Evolutionary conservation across 92 coral and sea anemone species (phyloP).

Genomic region (Porites divaricata): DNA sequence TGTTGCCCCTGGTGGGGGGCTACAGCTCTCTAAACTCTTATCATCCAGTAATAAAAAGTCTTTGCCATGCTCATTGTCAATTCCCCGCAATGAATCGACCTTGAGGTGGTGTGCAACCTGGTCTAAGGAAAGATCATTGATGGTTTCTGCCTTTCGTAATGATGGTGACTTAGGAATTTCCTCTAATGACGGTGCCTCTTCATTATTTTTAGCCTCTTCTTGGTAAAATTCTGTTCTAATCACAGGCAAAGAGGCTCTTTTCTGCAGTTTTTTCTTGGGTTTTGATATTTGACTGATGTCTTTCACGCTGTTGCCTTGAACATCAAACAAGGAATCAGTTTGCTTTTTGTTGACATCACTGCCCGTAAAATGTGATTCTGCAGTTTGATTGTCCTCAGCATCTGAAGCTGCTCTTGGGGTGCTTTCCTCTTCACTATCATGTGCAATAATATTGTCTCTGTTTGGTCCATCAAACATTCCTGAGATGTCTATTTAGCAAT

Average conservation of each 20-base stretch:
- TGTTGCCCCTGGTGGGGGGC: conserved; percentile 70
- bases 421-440: conserved; percentile 72
- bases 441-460: conserved; percentile 63
- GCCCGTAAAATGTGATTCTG: background rate
- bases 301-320: background rate
- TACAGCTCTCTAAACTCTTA: conserved; percentile 74
- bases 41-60: conserved; percentile 52
- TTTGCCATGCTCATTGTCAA: conserved; percentile 25
- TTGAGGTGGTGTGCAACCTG: conserved; percentile 25
- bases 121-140: conserved; percentile 56
- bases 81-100: conserved; percentile 23
- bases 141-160: conserved; percentile 63
- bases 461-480: conserved; percentile 58
- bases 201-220: conserved; percentile 31
- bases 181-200: conserved; percentile 23
- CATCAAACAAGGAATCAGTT: conserved; percentile 25
- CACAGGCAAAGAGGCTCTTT: conserved; percentile 56
- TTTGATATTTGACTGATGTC: conserved; percentile 1
- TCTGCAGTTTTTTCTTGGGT: conserved; percentile 21
- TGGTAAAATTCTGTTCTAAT: conserved; percentile 66
- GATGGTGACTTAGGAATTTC: conserved; percentile 35
- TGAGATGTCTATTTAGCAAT: conserved; percentile 19
- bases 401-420: conserved; percentile 70
- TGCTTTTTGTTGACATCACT: background rate
- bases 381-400: conserved; percentile 41